Percentiles rank a stretch among this genome's conserved stretches.
Evolutionary conservation across 2,888 invertebrate genomes (phyloP).

Genomic region (Drosophila mimetica): DNA sequence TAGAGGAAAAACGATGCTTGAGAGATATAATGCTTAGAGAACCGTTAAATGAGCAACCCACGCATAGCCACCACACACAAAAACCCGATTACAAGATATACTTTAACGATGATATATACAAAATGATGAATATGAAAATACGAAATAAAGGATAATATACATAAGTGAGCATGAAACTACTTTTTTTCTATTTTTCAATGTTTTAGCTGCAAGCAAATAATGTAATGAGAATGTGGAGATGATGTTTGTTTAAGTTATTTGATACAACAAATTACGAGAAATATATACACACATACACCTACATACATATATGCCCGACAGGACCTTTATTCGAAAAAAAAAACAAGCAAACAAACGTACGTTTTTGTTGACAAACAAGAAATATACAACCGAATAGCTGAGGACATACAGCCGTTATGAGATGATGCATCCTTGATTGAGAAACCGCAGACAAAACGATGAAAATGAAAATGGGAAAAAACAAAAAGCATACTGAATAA

Average conservation of each 20-base stretch:
- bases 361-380: constrained; percentile 32
- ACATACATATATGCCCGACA: constrained; percentile 39
- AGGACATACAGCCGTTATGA: constrained; percentile 58
- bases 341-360: constrained; percentile 22
- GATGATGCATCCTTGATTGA: constrained; percentile 63
- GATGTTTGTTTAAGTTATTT: constrained; percentile 63
- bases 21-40: constrained; percentile 40
- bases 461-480: constrained; percentile 10
- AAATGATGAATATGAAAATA: constrained; percentile 42
- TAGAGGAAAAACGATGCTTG: constrained; percentile 37
- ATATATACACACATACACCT: constrained; percentile 37
- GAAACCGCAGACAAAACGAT: constrained; percentile 25
- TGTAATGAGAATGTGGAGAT: constrained; percentile 54
- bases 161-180: constrained; percentile 52
- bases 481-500: constrained; percentile 53
- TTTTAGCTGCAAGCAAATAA: constrained; percentile 79
- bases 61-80: constrained; percentile 28
- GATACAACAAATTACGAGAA: constrained; percentile 53
- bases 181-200: constrained; percentile 74
- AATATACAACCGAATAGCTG: constrained; percentile 37
- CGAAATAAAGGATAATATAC: constrained; percentile 52
- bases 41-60: constrained; percentile 42
- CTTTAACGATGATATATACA: constrained; percentile 23
- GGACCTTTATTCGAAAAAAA: constrained; percentile 49
- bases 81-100: constrained; percentile 25